phyloP scores from a whole-genome alignment of 2,888 invertebrate species.

The Nycteola revayana region DNA sequence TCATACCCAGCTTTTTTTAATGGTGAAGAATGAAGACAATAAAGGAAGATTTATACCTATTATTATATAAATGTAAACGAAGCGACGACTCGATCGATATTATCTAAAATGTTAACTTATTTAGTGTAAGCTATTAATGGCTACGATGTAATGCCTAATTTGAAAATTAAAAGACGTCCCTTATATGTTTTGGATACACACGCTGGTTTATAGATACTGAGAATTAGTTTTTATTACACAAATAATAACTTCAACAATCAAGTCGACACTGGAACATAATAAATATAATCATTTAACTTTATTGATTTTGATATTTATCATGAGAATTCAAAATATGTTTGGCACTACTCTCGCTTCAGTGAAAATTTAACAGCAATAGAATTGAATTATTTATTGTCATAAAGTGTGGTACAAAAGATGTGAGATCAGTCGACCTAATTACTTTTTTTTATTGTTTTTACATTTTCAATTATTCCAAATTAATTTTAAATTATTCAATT shows the following conservation, averaged over 20 bases:
- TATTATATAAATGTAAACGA: conserved; percentile 70
- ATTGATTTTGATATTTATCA: too few species aligned
- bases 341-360: too few species aligned
- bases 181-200: conserved; percentile 35
- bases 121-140: conserved; percentile 65
- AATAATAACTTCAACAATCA: background rate
- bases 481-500: too few species aligned
- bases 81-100: conserved; percentile 67
- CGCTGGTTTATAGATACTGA: conserved; percentile 41
- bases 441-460: too few species aligned
- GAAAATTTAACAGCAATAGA: too few species aligned
- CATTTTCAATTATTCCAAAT: too few species aligned
- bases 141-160: conserved; percentile 48
- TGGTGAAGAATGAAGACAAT: conserved; percentile 78
- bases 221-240: conserved; percentile 4
- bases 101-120: conserved; percentile 69
- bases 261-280: too few species aligned
- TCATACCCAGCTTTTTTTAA: conserved; percentile 63
- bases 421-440: too few species aligned
- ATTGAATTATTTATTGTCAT: too few species aligned
- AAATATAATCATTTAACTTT: too few species aligned
- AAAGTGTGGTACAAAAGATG: too few species aligned
- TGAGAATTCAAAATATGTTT: too few species aligned
- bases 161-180: conserved; percentile 47
- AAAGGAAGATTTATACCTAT: conserved; percentile 79